Conservation (phyloP, 2,888 invertebrate species). For the Lacanobia oleracea region DNA sequence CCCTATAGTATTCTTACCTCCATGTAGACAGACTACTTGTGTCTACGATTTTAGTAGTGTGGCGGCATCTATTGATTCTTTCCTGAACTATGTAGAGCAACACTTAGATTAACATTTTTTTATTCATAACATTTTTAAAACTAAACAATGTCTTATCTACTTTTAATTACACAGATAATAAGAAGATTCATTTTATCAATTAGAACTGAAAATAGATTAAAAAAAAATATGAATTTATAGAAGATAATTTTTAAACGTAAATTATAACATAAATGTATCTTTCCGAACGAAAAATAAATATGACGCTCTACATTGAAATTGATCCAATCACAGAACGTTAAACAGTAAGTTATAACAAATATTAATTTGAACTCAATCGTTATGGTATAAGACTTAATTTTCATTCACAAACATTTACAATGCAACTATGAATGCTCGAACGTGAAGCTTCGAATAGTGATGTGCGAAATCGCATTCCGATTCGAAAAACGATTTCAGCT, state of each 20-base stretch:
- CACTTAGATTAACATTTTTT: background rate
- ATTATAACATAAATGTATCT: background rate
- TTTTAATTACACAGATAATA: no score
- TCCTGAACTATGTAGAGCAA: background rate
- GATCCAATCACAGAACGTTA: conserved; percentile 47
- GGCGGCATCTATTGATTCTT: conserved; percentile 26
- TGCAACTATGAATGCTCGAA: conserved; percentile 56
- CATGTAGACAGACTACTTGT: no score
- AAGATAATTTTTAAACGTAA: background rate
- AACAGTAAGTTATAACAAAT: background rate
- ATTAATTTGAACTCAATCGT: background rate
- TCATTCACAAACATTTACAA: conserved; percentile 5
- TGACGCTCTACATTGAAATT: conserved; percentile 51
- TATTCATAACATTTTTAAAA: background rate
- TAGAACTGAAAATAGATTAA: no score
- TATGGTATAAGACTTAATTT: background rate
- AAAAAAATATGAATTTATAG: background rate
- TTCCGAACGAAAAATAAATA: conserved; percentile 52
- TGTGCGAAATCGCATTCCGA: background rate
- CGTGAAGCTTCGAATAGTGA: conserved; percentile 56
- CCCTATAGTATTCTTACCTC: no score
- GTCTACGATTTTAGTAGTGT: background rate
- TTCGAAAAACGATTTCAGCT: background rate
- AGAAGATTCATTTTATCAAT: no score
- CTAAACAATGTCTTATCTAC: background rate